Evolutionary conservation across 2,888 invertebrate species (phyloP), one percentile per base, ranked within the genome.

Genomic region (Cheilosia impressa): DNA sequence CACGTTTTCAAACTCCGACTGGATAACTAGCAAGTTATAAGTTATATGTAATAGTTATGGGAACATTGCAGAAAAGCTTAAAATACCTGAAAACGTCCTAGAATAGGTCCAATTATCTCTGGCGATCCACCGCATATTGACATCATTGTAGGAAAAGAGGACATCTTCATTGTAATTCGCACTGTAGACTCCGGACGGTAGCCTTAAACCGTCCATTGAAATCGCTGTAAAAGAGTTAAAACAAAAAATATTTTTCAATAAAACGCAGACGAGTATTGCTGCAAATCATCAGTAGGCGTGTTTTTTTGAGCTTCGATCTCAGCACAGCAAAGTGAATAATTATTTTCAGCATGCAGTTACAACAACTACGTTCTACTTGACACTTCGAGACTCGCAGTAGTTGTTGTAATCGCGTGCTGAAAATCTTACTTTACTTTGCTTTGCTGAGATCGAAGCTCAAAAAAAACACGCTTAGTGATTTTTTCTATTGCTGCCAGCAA

Each of bases 81-180:
- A 87, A 83, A 90, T 93, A 96, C 97, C 95, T 89, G 93, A 90
- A 90, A 98, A 97, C 17, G 90, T 92, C 77, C 93, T 94, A 0
- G 92, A 93, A 90, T 97, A 98, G 0, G 94, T 95, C 97, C 98
- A 98, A 73, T 96, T 94, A 47, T 95, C 95, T 88, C 95, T 93
- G 0, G 96, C 95, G 24, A 98, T 95, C 98, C 98, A 98, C 89
- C 96, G 93, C 72, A 96, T 95, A 24, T 93, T 92, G 0, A 96
- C 93, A 92, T 98, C 98, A 91, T 98, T 98, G 89, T 94, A 95
- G 9, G 94, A 94, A 68, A 93, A 92, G 88, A 97, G 85, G 6
- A 92, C 73, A 65, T 90, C 90, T 7, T 77, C 83, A 0, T 80
- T 80, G 24, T 88, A 87, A 0, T 89, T 84, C 1, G 89, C 91